Base-by-base conservation (phyloP, 2,888 invertebrate species). In the Scaptomyza flava region DNA sequence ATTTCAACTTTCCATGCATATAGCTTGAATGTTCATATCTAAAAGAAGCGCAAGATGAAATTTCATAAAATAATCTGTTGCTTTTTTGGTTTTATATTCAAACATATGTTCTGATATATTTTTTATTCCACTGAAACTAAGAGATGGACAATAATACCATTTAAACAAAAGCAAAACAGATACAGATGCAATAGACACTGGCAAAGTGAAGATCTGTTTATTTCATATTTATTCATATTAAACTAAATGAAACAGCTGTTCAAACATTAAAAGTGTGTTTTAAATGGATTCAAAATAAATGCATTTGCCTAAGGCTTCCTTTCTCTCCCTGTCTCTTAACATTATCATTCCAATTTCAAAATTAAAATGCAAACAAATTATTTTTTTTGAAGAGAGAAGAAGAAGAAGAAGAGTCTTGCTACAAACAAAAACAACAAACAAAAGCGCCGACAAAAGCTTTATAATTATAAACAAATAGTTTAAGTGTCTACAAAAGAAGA, bases 401-500 rank as follows among this genome's bases (percentile, higher is more conserved):
- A 38, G 38, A 14, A 14, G 38, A 38, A 14, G 7, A 8, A 14
- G 20, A 51, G 61, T 57, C 61, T 68, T 52, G 47, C 8, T 54
- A 42, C 36, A 42, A 11, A 20, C 9, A 20, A 30, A 34, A 68
- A 27, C 27, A 27, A 27, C 27, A 27, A 27, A 20, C 9, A 20
- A 30, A 34, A 64, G 63, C 17, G 74, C 74, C 74, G 74, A 63
- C 78, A 75, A 69, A 62, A 81, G 79, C 72, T 84, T 84, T 86
- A 17, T 87, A 83, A 84, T 88, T 88, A 87, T 84, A 87, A 78
- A 65, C 87, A 87, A 83, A 83, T 77, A 88, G 63, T 57, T 56
- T 54, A 66, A 73, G 17, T 17, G 17, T 17, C 33, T 8, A 20
- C 20, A 50, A 36, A 23, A 23, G 23, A 23, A 27, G 27, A 27